These are phyloP conservation scores for Marmota monax DNA, from an alignment of 2,113 vertebrate species.

Conservation along the genomic window DNA sequence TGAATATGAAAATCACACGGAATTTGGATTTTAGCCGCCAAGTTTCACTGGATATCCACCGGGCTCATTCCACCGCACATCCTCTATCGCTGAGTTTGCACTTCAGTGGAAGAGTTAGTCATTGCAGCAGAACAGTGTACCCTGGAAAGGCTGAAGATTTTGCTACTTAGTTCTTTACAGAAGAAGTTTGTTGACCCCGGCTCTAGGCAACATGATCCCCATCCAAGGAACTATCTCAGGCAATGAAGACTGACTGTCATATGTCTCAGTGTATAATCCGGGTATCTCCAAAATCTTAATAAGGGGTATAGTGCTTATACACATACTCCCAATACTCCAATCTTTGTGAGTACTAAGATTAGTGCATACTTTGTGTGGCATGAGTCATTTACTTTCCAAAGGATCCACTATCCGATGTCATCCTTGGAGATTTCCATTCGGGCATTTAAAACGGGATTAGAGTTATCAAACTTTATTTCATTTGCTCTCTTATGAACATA, in stretches of 20 bases:
- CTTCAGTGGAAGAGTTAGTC: not conserved
- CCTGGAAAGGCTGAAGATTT: not conserved
- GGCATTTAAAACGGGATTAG: not conserved
- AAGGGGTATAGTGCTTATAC: not conserved
- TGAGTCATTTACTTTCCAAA: not conserved
- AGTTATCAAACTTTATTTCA: not conserved
- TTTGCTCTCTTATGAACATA: not conserved
- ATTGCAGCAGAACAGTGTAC: not conserved
- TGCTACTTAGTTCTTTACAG: not conserved
- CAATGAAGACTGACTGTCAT: not conserved
- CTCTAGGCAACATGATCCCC: not conserved
- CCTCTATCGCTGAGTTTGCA: not conserved
- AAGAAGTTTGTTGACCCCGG: not conserved
- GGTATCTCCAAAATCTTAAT: not conserved
- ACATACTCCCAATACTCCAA: not conserved
- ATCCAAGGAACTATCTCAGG: not conserved
- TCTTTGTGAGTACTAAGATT: not conserved
- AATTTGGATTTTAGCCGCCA: not conserved
- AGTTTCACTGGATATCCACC: not conserved
- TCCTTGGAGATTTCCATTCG: not conserved
- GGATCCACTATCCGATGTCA: not conserved
- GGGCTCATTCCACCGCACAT: too few species aligned
- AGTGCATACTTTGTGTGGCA: not conserved
- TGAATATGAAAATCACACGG: not conserved
- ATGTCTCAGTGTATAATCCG: not conserved